Conservation (phyloP, 2,113 vertebrate genomes). For the Butorides virescens region DNA sequence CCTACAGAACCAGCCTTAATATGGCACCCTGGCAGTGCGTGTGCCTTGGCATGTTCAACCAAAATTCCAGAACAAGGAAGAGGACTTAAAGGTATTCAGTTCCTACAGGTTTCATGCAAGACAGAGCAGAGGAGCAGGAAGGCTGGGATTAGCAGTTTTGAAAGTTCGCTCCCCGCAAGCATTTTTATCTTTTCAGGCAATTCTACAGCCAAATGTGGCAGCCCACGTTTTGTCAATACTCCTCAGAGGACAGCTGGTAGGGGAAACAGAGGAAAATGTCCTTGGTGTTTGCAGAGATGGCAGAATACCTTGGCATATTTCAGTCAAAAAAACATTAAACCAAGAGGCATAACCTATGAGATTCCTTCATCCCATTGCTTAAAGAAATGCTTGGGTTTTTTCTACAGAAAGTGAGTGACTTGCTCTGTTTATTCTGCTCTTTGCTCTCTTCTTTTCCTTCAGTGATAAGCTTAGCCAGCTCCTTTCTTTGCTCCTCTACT, state of each 20-base stretch:
- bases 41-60: not conserved
- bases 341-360: not conserved
- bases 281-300: not conserved
- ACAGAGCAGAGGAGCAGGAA: not conserved
- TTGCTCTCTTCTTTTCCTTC: not conserved
- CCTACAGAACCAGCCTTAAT: not conserved
- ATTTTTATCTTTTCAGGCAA: not conserved
- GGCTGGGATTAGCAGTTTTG: not conserved
- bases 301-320: not conserved
- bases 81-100: not conserved
- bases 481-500: not conserved
- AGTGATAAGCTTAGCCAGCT: not conserved
- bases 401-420: not conserved
- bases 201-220: not conserved
- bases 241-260: not conserved
- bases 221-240: not conserved
- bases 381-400: not conserved
- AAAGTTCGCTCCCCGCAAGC: not conserved
- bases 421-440: not conserved
- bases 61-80: not conserved
- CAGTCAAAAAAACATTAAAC: not conserved
- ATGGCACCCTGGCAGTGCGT: not conserved
- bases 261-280: not conserved
- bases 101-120: not conserved
- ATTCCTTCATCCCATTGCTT: not conserved